These are phyloP conservation scores for Palythoa caribaeorum DNA, from an alignment of 92 coral and sea anemone genomes.

Conservation along the genomic window DNA sequence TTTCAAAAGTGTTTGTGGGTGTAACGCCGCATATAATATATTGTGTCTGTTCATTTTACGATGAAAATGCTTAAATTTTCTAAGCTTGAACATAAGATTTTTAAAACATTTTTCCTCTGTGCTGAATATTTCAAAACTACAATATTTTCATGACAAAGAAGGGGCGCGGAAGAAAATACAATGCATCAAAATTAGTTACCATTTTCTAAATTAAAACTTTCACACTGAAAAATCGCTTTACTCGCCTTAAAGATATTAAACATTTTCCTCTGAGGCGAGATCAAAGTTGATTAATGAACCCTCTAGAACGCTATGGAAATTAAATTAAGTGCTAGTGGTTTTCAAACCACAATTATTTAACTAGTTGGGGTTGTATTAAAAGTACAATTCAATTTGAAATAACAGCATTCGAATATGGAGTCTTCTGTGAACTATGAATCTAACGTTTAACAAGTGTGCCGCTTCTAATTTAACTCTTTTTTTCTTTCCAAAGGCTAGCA, in stretches of 20 bases:
- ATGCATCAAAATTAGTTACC: no score
- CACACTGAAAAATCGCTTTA: no score
- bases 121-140: background rate
- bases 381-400: background rate
- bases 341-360: constrained; percentile 25
- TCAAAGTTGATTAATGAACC: background rate
- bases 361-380: background rate
- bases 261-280: background rate
- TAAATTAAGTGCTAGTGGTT: background rate
- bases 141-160: background rate
- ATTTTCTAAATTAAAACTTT: no score
- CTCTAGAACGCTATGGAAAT: constrained; percentile 20
- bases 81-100: no score
- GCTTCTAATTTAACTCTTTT: background rate
- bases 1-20: background rate
- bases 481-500: constrained; percentile 39
- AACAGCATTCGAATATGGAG: background rate
- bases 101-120: background rate
- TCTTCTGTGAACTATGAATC: background rate
- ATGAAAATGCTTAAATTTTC: background rate
- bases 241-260: no score
- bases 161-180: background rate
- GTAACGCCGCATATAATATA: no score
- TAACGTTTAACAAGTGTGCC: background rate
- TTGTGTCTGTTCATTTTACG: background rate